These are phyloP conservation scores for Pandemis heparana DNA, from an alignment of 2,888 invertebrate species.

Conservation along the genomic window DNA sequence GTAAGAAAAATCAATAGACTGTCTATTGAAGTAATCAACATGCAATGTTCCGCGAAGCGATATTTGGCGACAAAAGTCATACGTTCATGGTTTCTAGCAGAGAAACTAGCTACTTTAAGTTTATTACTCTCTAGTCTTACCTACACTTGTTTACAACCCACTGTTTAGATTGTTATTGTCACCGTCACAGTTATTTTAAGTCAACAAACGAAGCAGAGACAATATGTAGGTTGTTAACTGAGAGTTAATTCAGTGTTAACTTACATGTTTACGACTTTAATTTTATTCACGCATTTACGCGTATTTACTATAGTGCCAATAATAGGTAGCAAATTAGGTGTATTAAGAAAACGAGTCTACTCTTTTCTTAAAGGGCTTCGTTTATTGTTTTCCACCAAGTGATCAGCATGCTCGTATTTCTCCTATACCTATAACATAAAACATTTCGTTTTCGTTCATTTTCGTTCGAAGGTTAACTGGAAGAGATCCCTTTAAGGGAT, in stretches of 20 bases:
- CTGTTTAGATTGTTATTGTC: not conserved
- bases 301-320: too few relatives aligned
- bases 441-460: too few relatives aligned
- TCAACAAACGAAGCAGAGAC: not conserved
- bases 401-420: too few relatives aligned
- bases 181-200: not conserved
- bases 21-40: conserved; percentile 16
- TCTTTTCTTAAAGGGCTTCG: too few relatives aligned
- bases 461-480: too few relatives aligned
- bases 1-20: conserved; percentile 22
- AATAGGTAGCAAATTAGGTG: too few relatives aligned
- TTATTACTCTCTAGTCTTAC: conserved; percentile 9
- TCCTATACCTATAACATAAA: too few relatives aligned
- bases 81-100: not conserved
- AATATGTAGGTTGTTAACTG: not conserved
- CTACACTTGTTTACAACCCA: not conserved
- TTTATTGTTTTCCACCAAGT: too few relatives aligned
- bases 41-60: not conserved
- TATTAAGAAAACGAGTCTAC: too few relatives aligned
- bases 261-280: not conserved
- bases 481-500: too few relatives aligned
- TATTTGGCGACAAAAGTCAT: not conserved
- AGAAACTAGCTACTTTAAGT: not conserved
- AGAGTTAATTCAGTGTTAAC: not conserved
- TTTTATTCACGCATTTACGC: too few relatives aligned